These are phyloP conservation scores for Zosterops hypoxanthus DNA, from an alignment of 2,113 vertebrate species.

Conservation along the genomic window DNA sequence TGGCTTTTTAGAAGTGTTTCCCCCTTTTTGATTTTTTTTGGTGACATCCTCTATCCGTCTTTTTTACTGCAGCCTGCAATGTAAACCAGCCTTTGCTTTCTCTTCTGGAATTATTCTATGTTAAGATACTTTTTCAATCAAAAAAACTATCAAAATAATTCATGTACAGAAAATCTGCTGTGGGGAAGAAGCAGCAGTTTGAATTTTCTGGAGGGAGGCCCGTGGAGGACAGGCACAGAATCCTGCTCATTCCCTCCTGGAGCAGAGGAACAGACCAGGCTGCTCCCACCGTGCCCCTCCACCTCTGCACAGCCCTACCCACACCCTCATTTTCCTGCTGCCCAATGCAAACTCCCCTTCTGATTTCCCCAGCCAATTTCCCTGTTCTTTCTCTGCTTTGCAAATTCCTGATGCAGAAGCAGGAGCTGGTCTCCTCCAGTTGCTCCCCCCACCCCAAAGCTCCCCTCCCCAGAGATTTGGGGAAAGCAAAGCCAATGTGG, in stretches of 20 bases:
- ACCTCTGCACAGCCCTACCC: not conserved
- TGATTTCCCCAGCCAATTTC: not conserved
- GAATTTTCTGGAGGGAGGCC: not conserved
- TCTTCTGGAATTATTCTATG: not conserved
- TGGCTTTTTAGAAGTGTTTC: slow-evolving; percentile 44
- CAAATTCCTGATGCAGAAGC: not conserved
- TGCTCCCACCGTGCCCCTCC: not conserved
- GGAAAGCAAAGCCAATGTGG: not conserved
- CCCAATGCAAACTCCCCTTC: not conserved
- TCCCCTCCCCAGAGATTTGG: not conserved
- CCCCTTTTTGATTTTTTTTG: not conserved
- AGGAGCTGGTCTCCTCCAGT: not conserved
- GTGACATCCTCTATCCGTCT: not conserved
- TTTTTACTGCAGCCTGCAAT: slow-evolving; percentile 8
- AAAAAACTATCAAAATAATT: slow-evolving; percentile 2
- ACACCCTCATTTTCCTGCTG: not conserved
- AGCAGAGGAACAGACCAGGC: not conserved
- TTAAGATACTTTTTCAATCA: slow-evolving; percentile 26
- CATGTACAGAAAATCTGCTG: not conserved
- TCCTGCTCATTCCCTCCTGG: not conserved
- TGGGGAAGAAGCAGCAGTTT: not conserved
- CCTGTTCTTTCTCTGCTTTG: not conserved
- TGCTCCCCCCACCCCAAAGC: accelerated
- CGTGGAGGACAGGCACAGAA: not conserved
- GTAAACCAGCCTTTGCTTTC: not conserved